phyloP scores from a whole-genome alignment of 2,113 vertebrate genomes.

The Tiliqua scincoides region DNA sequence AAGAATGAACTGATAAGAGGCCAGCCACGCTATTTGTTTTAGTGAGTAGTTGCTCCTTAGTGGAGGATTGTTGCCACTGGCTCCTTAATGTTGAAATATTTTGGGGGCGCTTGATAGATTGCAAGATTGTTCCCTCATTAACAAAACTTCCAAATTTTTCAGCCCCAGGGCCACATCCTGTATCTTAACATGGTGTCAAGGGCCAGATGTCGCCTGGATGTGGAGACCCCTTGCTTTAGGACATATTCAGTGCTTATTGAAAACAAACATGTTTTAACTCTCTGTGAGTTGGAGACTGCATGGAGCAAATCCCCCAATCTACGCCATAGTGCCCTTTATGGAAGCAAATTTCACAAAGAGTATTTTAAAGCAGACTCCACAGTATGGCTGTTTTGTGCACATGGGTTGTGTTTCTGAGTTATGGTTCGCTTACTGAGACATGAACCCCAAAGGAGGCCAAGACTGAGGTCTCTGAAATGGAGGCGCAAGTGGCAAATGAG shows the following conservation, averaged over 20 bases:
- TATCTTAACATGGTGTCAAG: too few relatives aligned
- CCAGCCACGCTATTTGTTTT: not conserved
- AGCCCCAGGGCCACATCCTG: too few relatives aligned
- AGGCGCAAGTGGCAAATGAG: conserved; percentile 60
- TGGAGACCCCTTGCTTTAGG: too few relatives aligned
- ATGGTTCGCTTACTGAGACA: conserved; percentile 46
- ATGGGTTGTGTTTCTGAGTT: conserved; percentile 31
- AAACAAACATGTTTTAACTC: not conserved
- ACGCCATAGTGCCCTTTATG: not conserved
- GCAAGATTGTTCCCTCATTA: not conserved
- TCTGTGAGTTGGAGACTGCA: not conserved
- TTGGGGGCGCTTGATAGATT: not conserved
- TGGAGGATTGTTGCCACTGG: too few relatives aligned
- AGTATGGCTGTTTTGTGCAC: not conserved
- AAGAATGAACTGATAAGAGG: not conserved
- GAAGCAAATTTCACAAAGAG: conserved; percentile 9
- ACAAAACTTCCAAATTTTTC: too few relatives aligned
- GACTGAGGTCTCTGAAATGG: conserved; percentile 57
- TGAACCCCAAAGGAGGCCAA: conserved; percentile 54
- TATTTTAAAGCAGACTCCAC: not conserved
- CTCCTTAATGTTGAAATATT: not conserved
- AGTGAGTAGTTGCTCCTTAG: not conserved
- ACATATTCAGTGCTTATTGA: not conserved
- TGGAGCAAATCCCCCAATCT: not conserved
- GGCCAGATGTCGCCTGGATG: too few relatives aligned